A percentile compares a stretch with the other conserved stretches of the same genome.
Conservation (phyloP, 2,888 invertebrate species). For the Netelia virgata region DNA sequence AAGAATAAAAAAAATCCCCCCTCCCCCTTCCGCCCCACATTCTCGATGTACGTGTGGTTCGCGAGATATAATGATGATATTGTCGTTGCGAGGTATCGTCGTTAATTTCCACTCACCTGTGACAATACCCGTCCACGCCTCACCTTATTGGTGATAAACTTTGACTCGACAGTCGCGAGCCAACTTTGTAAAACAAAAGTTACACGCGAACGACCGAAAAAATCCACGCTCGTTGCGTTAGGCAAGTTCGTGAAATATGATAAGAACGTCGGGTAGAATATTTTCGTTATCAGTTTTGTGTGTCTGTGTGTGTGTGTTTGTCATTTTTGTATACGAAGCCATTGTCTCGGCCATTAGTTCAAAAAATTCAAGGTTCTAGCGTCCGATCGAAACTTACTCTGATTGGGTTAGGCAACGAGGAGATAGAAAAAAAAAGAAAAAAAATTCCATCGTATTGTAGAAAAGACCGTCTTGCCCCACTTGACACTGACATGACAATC, state of each 20-base stretch:
- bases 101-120: slow-evolving; percentile 45
- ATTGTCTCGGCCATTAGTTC: no score
- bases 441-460: no score
- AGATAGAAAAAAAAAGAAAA: no score
- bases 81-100: not conserved
- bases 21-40: no score
- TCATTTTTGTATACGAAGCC: not conserved
- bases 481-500: slow-evolving; percentile 11
- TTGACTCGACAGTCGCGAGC: not conserved
- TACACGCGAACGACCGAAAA: not conserved
- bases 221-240: slow-evolving; percentile 4
- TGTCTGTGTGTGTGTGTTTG: no score
- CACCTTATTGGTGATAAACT: not conserved
- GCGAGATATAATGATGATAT: not conserved
- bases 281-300: no score
- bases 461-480: no score
- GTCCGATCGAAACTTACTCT: no score
- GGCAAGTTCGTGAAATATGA: not conserved
- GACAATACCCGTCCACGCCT: slow-evolving; percentile 11
- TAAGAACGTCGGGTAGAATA: no score
- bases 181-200: slow-evolving; percentile 18
- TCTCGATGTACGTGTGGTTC: not conserved
- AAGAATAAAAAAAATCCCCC: not conserved
- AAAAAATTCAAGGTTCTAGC: no score
- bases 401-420: no score